These are phyloP conservation scores for Lacanobia wlatinum DNA, from an alignment of 2,888 invertebrate species.

Conservation along the genomic window DNA sequence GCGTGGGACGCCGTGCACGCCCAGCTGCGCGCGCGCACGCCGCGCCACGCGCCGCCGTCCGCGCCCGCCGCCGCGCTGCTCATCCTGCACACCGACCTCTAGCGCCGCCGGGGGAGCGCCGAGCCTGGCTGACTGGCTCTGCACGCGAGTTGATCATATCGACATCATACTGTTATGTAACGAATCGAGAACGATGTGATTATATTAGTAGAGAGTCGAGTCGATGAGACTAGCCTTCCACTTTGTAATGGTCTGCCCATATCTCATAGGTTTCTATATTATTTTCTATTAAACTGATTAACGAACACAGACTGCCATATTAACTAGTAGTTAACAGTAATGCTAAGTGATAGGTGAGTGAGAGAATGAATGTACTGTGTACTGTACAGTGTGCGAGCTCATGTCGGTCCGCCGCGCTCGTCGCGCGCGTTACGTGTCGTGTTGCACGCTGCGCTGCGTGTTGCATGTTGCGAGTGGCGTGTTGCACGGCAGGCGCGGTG, in stretches of 20 bases:
- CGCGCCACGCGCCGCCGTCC: conserved; percentile 66
- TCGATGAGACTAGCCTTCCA: conserved; percentile 35
- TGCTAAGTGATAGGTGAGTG: conserved; percentile 58
- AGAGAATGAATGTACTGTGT: conserved; percentile 35
- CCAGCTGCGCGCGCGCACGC: conserved; percentile 76
- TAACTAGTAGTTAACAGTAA: conserved; percentile 68
- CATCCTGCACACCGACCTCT: conserved; percentile 81
- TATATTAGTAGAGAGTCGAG: conserved; percentile 29
- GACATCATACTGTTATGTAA: conserved; percentile 19
- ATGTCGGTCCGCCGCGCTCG: conserved; percentile 1
- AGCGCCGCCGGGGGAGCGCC: conserved; percentile 55
- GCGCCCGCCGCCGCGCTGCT: conserved; percentile 78
- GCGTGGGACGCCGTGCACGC: conserved; percentile 85
- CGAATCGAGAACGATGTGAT: conserved; percentile 21
- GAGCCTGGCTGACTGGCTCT: background rate
- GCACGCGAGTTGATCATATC: conserved; percentile 21
- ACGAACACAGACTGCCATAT: conserved; percentile 81
- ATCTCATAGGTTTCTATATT: conserved; percentile 50
- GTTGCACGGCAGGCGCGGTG: background rate
- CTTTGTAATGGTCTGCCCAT: conserved; percentile 36
- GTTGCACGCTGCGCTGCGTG: background rate
- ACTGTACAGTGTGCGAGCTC: conserved; percentile 14
- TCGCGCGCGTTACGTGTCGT: too few species aligned
- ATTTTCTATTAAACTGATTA: conserved; percentile 57
- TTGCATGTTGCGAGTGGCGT: background rate